phyloP scores from a whole-genome alignment of 2,113 vertebrate genomes.

The Pheucticus melanocephalus region DNA sequence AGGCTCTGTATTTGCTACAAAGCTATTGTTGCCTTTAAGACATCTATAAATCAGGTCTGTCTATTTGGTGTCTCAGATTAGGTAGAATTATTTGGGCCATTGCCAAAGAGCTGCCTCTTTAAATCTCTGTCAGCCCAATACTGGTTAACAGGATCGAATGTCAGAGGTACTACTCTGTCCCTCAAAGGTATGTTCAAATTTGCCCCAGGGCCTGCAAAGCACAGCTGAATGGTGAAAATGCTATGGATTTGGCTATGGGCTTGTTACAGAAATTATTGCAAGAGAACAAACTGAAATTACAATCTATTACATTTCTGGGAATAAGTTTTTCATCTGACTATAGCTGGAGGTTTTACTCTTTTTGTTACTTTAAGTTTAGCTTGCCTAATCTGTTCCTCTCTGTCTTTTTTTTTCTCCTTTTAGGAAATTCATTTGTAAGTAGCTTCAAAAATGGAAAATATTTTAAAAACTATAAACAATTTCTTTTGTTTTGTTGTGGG shows the following conservation, averaged over 20 bases:
- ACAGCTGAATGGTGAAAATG: not conserved
- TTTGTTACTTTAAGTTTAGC: not conserved
- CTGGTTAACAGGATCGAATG: not conserved
- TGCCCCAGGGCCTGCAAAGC: not conserved
- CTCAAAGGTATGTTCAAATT: not conserved
- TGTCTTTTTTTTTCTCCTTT: not conserved
- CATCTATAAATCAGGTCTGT: not conserved
- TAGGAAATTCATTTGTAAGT: not conserved
- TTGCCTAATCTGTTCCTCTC: not conserved
- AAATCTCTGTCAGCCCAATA: not conserved
- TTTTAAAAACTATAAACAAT: conserved; percentile 19
- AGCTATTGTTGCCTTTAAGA: not conserved
- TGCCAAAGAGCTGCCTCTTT: not conserved
- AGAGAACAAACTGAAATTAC: not conserved
- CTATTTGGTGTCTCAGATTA: not conserved
- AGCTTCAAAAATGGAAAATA: conserved; percentile 40
- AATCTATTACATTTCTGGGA: not conserved
- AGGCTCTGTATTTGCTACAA: not conserved
- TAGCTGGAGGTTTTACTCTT: not conserved
- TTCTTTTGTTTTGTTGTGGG: not conserved
- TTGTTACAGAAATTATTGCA: not conserved
- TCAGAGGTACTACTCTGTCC: not conserved
- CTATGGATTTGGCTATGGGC: not conserved
- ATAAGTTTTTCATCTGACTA: not conserved
- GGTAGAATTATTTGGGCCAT: not conserved